Base-by-base conservation (phyloP, 1,140 invertebrate species). In the Campoletis sonorensis region DNA sequence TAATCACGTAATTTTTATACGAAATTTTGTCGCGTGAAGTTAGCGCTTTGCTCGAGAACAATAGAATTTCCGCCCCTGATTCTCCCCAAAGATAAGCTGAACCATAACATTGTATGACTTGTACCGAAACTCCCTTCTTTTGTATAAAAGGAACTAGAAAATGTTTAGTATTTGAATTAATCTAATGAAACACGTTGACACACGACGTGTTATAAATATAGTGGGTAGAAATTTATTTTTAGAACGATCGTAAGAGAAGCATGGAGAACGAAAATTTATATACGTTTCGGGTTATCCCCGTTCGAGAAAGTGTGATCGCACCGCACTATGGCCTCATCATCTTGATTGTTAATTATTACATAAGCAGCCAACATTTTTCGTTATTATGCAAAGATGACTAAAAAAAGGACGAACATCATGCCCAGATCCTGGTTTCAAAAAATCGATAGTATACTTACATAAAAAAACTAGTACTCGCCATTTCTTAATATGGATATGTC, bases 221-320 rank as follows among this genome's bases (percentile, higher is more conserved):
- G 49, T 7, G 1, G 49, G 10, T 16, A 7, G 13, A 16, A 18
- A 4, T 2, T 51, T 51, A 51, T 51, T 51, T 51, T 7, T 51
- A 51, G 49, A 51, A 51, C 49, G 49, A 51, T 51, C 49, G 49
- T 51, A 51, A 51, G 49, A 51, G 49, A 51, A 51, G 49, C 49
- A 51, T 4, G 4, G 49, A 51, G 49, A 51, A 13, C 49, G 11
- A 51, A 51, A 51, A 51, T 18, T 1, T 51, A 51, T 51, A 51
- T 51, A 51, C 10, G 10, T 51, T 51, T 13, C 4, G 49, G 16
- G 51, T 54, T n/a, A 54, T 54, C 51, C 51, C 51, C 16, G 51
- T 54, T 54, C 51, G 51, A 18, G 18, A 54, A 54, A 54, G 51
- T 54, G 51, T 54, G 51, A 21, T 54, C 51, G 51, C 51, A 54